phyloP scores from a whole-genome alignment of 1,140 invertebrate species.

The Homarus americanus region DNA sequence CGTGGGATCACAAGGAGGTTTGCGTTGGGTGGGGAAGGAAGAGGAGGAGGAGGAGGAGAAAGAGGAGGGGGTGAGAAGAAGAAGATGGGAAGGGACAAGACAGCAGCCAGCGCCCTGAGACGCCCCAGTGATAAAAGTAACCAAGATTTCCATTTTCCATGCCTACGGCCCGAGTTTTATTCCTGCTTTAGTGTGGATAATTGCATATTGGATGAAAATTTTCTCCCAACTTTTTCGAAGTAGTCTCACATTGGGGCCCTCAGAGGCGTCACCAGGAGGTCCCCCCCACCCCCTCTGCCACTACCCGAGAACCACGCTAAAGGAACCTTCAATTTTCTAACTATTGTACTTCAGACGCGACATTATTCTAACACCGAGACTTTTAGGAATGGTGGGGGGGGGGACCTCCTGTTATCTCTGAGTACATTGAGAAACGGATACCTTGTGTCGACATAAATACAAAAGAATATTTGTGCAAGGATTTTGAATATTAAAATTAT shows the following conservation, averaged over 20 bases:
- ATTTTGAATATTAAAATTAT: too few relatives aligned
- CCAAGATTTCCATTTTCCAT: slow-evolving; percentile 57
- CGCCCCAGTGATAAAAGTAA: slow-evolving; percentile 51
- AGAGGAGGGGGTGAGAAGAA: not conserved
- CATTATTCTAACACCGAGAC: not conserved
- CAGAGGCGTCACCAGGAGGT: not conserved
- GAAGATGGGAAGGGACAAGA: not conserved
- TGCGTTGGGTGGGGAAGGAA: slow-evolving; percentile 1
- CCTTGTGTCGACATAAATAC: too few relatives aligned
- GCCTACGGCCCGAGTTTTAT: slow-evolving; percentile 61
- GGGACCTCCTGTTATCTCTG: too few relatives aligned
- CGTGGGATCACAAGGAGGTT: not conserved
- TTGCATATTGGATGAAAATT: slow-evolving; percentile 67
- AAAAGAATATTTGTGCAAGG: too few relatives aligned
- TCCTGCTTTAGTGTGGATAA: slow-evolving; percentile 60
- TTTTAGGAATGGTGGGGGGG: too few relatives aligned
- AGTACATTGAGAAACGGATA: too few relatives aligned
- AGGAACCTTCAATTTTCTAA: not conserved
- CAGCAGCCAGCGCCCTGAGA: not conserved
- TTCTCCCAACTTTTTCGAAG: slow-evolving; percentile 22
- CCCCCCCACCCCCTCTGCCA: not conserved
- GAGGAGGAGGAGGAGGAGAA: not conserved
- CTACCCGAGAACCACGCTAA: not conserved
- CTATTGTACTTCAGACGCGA: not conserved
- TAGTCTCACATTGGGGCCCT: not conserved